phyloP scores from a whole-genome alignment of 2,113 vertebrate genomes.

The Charadrius vociferus region DNA sequence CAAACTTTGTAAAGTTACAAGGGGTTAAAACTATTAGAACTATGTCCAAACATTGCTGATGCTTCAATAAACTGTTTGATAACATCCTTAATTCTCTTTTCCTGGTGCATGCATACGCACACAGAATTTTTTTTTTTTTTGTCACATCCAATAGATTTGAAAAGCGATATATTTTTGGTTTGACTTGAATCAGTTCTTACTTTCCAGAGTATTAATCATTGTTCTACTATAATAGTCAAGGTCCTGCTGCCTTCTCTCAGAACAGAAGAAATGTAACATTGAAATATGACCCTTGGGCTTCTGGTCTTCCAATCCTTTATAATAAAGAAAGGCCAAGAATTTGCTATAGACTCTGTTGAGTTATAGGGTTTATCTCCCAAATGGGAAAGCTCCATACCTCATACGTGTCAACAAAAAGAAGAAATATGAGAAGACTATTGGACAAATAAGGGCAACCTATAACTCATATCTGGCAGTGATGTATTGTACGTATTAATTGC shows the following conservation, averaged over 20 bases:
- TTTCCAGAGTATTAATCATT: conserved; percentile 67
- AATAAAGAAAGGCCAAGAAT: conserved; percentile 67
- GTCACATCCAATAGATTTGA: conserved; percentile 43
- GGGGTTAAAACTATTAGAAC: background rate
- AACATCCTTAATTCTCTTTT: background rate
- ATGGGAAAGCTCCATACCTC: conserved; percentile 58
- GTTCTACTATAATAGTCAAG: conserved; percentile 69
- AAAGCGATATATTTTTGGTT: conserved; percentile 22
- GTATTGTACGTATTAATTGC: conserved; percentile 51
- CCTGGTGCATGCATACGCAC: background rate
- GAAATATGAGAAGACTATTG: conserved; percentile 41
- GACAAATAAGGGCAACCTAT: conserved; percentile 44
- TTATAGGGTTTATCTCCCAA: conserved; percentile 71
- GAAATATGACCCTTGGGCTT: conserved; percentile 70
- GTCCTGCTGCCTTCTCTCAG: conserved; percentile 62
- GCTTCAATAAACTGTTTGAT: background rate
- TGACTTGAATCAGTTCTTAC: conserved; percentile 59
- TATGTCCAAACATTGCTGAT: background rate
- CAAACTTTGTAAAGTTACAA: background rate
- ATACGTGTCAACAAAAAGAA: conserved; percentile 38
- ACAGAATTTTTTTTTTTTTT: background rate
- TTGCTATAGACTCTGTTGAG: conserved; percentile 62
- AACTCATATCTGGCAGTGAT: conserved; percentile 44
- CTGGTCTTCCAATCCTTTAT: conserved; percentile 54
- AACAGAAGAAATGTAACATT: conserved; percentile 55